These are phyloP conservation scores for Microtus oregoni DNA, from an alignment of 2,113 vertebrate genomes.

Conservation along the genomic window DNA sequence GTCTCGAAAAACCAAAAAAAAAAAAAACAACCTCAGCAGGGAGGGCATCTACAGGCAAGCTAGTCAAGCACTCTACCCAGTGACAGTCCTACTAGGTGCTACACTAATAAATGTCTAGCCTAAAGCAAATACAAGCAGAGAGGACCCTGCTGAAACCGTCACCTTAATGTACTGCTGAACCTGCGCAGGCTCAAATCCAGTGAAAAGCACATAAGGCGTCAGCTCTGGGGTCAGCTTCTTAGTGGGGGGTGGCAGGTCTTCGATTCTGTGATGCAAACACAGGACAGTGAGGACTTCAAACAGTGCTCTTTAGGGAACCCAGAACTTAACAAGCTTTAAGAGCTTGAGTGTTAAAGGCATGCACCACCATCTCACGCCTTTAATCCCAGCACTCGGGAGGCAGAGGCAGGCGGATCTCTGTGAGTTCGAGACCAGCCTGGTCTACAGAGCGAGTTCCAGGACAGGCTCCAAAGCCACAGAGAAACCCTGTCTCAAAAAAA, in stretches of 20 bases:
- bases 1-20: no score
- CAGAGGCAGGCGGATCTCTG: no score
- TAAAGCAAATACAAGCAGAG: background rate
- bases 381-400: no score
- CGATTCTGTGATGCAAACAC: conserved; percentile 87
- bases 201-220: conserved; percentile 95
- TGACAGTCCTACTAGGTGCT: no score
- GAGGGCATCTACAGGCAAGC: background rate
- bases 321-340: background rate
- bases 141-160: background rate
- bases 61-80: background rate
- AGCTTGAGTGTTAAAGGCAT: no score
- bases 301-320: background rate
- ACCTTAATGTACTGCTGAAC: conserved; percentile 97
- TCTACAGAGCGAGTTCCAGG: no score
- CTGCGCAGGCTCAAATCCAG: conserved; percentile 95
- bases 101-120: fast-evolving
- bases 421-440: no score
- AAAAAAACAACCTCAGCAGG: background rate
- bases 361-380: no score
- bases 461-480: no score
- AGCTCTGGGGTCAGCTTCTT: conserved; percentile 94
- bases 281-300: background rate
- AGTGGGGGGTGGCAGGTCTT: conserved; percentile 93
- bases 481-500: no score